Conservation (phyloP, 92 coral and sea anemone genomes). For the Parazoanthus atlanticus region DNA sequence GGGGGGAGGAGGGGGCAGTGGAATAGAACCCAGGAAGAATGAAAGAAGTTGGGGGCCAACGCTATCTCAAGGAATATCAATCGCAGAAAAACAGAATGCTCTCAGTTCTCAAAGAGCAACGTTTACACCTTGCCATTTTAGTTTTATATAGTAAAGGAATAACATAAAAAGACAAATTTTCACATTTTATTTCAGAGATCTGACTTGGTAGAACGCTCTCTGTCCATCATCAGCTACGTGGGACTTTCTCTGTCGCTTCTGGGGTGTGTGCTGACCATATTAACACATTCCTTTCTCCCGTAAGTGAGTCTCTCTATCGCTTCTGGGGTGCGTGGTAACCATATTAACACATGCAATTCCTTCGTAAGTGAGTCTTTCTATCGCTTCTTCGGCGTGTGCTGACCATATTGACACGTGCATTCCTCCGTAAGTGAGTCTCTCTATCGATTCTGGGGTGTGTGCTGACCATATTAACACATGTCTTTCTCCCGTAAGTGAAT, state of each 20-base stretch:
- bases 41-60: no score
- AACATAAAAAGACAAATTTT: no score
- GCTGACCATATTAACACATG: conserved; percentile 65
- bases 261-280: conserved; percentile 78
- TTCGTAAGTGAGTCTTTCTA: conserved; percentile 40
- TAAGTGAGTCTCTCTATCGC: conserved; percentile 43
- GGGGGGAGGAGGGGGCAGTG: no score
- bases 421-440: conserved; percentile 63
- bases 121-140: no score
- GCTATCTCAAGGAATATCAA: no score
- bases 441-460: no score
- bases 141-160: no score
- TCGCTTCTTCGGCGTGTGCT: conserved; percentile 80
- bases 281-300: conserved; percentile 66
- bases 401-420: conserved; percentile 64
- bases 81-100: no score
- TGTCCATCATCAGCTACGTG: conserved; percentile 64
- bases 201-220: conserved; percentile 47
- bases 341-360: no score
- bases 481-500: conserved; percentile 71
- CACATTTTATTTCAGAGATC: conserved; percentile 28
- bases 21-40: no score
- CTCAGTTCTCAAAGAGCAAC: no score
- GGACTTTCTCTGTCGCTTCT: conserved; percentile 72
- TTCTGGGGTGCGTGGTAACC: no score